Evolutionary conservation across 2,888 invertebrate genomes (phyloP).

Genomic region (Blastobasis lacticolella): DNA sequence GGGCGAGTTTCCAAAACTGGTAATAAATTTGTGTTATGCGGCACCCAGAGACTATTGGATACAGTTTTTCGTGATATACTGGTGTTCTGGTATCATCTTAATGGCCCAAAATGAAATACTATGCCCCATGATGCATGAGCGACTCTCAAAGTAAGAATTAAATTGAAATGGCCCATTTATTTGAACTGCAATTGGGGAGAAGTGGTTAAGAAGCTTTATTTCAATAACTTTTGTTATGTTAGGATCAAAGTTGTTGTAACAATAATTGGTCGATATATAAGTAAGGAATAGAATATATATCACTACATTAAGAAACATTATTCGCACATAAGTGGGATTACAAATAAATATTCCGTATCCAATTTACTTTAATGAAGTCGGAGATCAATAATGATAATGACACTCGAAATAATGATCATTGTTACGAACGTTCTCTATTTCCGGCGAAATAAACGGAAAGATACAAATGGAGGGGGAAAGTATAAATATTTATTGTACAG

Average conservation of each 20-base stretch:
- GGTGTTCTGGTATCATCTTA: slow-evolving; percentile 33
- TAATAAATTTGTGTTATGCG: slow-evolving; percentile 27
- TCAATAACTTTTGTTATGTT: too few species aligned
- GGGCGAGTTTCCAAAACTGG: slow-evolving; percentile 20
- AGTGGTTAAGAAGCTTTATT: too few species aligned
- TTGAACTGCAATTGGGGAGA: too few species aligned
- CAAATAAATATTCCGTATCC: background rate
- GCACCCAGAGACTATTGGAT: slow-evolving; percentile 29
- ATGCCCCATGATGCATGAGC: slow-evolving; percentile 24
- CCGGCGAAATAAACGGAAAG: slow-evolving; percentile 9
- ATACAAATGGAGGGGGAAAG: slow-evolving; percentile 58
- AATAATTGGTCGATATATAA: too few species aligned
- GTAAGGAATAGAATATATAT: too few species aligned
- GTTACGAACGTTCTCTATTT: slow-evolving; percentile 2
- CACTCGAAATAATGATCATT: slow-evolving; percentile 6
- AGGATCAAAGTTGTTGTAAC: too few species aligned
- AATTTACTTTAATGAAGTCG: slow-evolving; percentile 1
- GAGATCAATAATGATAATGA: background rate
- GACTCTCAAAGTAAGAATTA: slow-evolving; percentile 13
- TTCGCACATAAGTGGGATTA: background rate
- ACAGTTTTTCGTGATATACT: slow-evolving; percentile 36
- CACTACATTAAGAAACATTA: background rate
- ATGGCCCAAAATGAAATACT: slow-evolving; percentile 33
- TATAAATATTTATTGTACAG: slow-evolving; percentile 74
- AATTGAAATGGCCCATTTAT: slow-evolving; percentile 10